phyloP scores from a whole-genome alignment of 2,797 vertebrate species.

The Xiphorhynchus erythropygius region DNA sequence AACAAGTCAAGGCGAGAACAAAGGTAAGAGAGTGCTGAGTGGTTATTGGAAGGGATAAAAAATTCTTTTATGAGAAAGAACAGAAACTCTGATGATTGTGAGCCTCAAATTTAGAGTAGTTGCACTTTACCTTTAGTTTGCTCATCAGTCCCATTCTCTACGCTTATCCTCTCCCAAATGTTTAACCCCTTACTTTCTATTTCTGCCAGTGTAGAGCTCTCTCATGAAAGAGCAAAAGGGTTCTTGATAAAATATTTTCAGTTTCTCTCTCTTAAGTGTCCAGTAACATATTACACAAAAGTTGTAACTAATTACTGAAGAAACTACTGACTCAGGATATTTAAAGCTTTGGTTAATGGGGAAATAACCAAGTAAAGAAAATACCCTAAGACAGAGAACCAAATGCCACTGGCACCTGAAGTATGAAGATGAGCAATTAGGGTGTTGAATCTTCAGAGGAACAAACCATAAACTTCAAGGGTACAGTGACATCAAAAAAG shows the following conservation, averaged over 20 bases:
- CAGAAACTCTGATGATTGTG: neutral
- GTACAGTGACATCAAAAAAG: neutral
- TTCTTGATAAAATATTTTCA: neutral
- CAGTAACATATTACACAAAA: neutral
- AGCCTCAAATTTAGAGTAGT: neutral
- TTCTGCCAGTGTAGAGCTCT: neutral
- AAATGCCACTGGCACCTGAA: neutral
- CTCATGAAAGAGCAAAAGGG: neutral
- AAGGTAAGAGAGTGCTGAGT: neutral
- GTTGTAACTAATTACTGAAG: neutral
- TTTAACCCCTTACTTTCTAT: neutral
- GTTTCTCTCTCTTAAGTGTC: neutral
- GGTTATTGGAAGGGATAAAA: neutral
- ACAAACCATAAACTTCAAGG: neutral
- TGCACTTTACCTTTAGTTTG: neutral
- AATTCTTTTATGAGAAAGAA: neutral
- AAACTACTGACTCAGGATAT: neutral
- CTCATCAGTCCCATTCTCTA: neutral
- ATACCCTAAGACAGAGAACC: neutral
- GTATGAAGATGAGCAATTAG: neutral
- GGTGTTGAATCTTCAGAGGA: neutral
- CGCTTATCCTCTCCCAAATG: neutral
- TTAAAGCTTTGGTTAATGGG: neutral
- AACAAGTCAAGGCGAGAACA: neutral
- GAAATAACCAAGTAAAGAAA: neutral